phyloP scores from a whole-genome alignment of 2,797 vertebrate species.

The Triplophysa bombifrons region DNA sequence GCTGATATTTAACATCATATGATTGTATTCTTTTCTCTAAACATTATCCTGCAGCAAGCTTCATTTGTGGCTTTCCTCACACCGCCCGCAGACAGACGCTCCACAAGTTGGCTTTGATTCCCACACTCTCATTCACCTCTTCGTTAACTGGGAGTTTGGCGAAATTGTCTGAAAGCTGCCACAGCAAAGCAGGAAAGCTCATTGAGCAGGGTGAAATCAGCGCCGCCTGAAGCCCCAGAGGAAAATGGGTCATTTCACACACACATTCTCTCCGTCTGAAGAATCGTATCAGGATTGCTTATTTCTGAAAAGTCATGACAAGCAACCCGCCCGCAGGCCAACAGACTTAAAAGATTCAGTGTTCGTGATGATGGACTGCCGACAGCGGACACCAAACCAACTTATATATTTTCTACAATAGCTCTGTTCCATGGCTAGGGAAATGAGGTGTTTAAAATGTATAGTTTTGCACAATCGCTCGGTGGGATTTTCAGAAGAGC shows the following conservation, averaged over 20 bases:
- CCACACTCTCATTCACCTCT: slow-evolving; percentile 47
- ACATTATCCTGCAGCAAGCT: no score
- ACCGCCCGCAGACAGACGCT: slow-evolving; percentile 27
- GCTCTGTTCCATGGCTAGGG: slow-evolving; percentile 65
- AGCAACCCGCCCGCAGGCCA: slow-evolving; percentile 41
- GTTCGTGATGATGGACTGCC: slow-evolving; percentile 39
- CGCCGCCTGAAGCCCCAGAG: slow-evolving; percentile 41
- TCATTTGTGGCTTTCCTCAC: not conserved
- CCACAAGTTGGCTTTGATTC: slow-evolving; percentile 45
- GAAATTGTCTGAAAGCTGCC: slow-evolving; percentile 46
- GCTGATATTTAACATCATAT: not conserved
- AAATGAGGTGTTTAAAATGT: slow-evolving; percentile 83
- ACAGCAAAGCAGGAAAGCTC: slow-evolving; percentile 37
- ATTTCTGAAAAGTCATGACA: slow-evolving; percentile 56
- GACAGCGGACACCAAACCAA: slow-evolving; percentile 56
- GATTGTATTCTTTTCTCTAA: no score
- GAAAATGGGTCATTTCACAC: slow-evolving; percentile 54
- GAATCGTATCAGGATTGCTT: slow-evolving; percentile 54
- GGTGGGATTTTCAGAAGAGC: slow-evolving; percentile 71
- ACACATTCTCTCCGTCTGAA: slow-evolving; percentile 52
- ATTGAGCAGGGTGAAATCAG: slow-evolving; percentile 50
- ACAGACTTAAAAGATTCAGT: slow-evolving; percentile 47
- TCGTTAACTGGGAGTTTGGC: slow-evolving; percentile 44
- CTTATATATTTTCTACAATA: slow-evolving; percentile 68
- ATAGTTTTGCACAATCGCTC: slow-evolving; percentile 76